Evolutionary conservation across 2,888 invertebrate genomes (phyloP).

Genomic region (Cryptophagus acutangulus): DNA sequence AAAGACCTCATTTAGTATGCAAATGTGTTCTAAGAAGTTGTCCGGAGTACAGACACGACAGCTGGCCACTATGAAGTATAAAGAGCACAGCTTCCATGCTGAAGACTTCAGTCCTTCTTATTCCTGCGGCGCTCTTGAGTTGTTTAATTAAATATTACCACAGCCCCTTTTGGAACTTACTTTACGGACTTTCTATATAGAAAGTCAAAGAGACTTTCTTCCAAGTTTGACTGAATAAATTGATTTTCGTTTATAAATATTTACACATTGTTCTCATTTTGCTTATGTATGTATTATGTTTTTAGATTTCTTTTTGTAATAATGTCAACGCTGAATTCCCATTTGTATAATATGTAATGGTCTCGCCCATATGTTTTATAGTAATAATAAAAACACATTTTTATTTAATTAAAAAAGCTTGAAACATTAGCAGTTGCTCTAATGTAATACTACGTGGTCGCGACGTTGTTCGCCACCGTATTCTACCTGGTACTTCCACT

Average conservation of each 20-base stretch:
- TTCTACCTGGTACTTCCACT: slow-evolving; percentile 41
- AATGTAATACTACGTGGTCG: slow-evolving; percentile 34
- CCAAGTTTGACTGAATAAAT: too few species aligned
- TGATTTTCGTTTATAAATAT: too few species aligned
- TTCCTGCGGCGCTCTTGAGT: slow-evolving; percentile 13
- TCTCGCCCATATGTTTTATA: too few species aligned
- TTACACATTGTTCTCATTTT: slow-evolving; percentile 19
- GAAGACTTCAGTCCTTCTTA: slow-evolving; percentile 19
- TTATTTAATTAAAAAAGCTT: slow-evolving; percentile 43
- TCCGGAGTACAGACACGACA: slow-evolving; percentile 45
- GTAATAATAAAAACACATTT: slow-evolving; percentile 43
- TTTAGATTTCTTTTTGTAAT: too few species aligned
- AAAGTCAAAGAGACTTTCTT: slow-evolving; percentile 3
- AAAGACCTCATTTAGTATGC: slow-evolving; percentile 48
- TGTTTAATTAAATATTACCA: slow-evolving; percentile 27
- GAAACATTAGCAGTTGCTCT: slow-evolving; percentile 41
- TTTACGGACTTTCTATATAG: slow-evolving; percentile 17
- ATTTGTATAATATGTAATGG: too few species aligned
- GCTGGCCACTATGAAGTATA: slow-evolving; percentile 57
- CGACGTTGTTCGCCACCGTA: slow-evolving; percentile 27
- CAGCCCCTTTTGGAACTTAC: slow-evolving; percentile 19
- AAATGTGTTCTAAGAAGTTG: slow-evolving; percentile 47
- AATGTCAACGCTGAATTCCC: too few species aligned
- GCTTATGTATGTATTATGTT: background rate
- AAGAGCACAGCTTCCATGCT: slow-evolving; percentile 46